phyloP scores from a whole-genome alignment of 2,113 vertebrate species.

The Eretmochelys imbricata region DNA sequence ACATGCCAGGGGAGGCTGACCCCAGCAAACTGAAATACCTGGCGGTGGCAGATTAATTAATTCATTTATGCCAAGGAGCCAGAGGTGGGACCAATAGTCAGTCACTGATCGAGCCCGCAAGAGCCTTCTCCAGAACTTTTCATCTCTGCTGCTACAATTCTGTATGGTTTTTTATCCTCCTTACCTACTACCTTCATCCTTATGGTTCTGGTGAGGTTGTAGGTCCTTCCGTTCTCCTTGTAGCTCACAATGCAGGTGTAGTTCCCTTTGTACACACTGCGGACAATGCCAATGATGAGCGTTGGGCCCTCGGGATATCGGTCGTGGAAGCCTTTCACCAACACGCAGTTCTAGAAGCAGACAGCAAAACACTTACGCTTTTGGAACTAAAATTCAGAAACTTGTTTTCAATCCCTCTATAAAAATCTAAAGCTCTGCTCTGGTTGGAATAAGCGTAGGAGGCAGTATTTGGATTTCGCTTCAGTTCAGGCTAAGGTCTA shows the following conservation, averaged over 20 bases:
- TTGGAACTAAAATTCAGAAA: not conserved
- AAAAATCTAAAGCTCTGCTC: not conserved
- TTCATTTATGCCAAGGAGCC: not conserved
- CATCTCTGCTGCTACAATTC: not conserved
- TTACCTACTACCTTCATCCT: slow-evolving; percentile 88
- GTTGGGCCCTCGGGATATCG: slow-evolving; percentile 52
- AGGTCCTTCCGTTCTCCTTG: slow-evolving; percentile 74
- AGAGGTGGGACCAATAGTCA: not conserved
- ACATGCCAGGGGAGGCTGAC: not conserved
- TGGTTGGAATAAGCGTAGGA: not conserved
- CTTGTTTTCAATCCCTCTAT: not conserved
- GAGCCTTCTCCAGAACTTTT: not conserved
- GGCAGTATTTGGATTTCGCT: not conserved
- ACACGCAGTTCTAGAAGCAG: slow-evolving; percentile 71
- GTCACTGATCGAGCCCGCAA: not conserved
- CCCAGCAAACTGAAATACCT: not conserved
- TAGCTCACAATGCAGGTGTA: slow-evolving; percentile 89
- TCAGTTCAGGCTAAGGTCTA: not conserved
- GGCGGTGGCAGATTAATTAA: not conserved
- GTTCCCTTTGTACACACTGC: slow-evolving; percentile 62
- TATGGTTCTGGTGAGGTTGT: slow-evolving; percentile 86
- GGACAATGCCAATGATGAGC: slow-evolving; percentile 78
- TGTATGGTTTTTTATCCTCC: slow-evolving; percentile 11
- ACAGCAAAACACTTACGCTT: slow-evolving; percentile 27
- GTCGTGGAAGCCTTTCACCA: slow-evolving; percentile 47